Percentiles rank a stretch among this genome's conserved stretches.
Evolutionary conservation across 2,797 vertebrate genomes (phyloP).

Genomic region (Melanotaenia boesemani): DNA sequence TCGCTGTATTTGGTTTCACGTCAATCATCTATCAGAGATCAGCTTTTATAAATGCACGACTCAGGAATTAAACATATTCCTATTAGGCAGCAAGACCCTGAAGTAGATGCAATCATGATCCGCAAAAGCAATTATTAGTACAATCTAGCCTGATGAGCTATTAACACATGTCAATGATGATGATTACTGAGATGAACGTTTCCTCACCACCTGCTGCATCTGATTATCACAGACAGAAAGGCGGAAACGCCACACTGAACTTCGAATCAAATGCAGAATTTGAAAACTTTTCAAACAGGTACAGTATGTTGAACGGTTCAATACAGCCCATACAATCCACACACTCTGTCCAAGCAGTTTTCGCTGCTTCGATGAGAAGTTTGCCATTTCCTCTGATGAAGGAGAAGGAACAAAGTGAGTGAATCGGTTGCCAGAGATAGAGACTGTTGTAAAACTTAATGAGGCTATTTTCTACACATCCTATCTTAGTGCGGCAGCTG

Average conservation of each 20-base stretch:
- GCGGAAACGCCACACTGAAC: conserved; percentile 68
- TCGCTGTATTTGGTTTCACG: conserved; percentile 37
- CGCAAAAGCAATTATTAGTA: conserved; percentile 84
- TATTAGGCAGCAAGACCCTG: conserved; percentile 63
- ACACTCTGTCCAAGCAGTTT: conserved; percentile 24
- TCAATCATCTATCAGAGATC: conserved; percentile 40
- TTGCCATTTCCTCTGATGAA: conserved; percentile 57
- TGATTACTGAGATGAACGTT: conserved; percentile 84
- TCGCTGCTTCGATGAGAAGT: conserved; percentile 28
- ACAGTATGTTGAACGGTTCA: conserved; percentile 26
- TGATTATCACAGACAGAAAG: conserved; percentile 78
- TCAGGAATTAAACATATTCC: conserved; percentile 57
- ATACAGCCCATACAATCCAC: conserved; percentile 1
- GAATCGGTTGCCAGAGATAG: conserved; percentile 61
- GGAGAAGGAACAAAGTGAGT: conserved; percentile 67
- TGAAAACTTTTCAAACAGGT: conserved; percentile 66
- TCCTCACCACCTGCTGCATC: conserved; percentile 85
- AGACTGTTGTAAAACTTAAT: conserved; percentile 66
- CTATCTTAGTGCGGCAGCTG: conserved; percentile 57
- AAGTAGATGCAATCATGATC: conserved; percentile 81
- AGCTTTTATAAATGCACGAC: conserved; percentile 45
- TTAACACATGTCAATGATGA: conserved; percentile 85
- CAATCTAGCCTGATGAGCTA: conserved; percentile 88
- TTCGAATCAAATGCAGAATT: conserved; percentile 64
- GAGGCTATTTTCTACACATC: conserved; percentile 66